Percentiles rank a stretch among this genome's conserved stretches.
Evolutionary conservation across 2,113 vertebrate genomes (phyloP).

Genomic region (Psephotus haematonotus): DNA sequence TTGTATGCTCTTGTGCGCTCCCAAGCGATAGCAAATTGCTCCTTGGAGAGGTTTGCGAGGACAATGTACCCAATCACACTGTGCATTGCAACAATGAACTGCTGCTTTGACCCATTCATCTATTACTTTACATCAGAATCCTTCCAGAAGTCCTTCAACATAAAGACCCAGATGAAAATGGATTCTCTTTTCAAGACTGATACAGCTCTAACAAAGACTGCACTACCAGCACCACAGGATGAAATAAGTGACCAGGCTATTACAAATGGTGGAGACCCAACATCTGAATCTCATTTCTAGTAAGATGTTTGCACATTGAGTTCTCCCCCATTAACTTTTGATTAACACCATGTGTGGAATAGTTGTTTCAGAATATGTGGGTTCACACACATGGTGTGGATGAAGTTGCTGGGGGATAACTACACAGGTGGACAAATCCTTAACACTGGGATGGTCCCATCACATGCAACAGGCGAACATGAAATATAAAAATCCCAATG

Average conservation of each 20-base stretch:
- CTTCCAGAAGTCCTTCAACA: constrained; percentile 94
- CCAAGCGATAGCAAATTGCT: constrained; percentile 89
- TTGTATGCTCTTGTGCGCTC: constrained; percentile 93
- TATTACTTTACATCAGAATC: constrained; percentile 98
- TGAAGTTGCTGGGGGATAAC: not conserved
- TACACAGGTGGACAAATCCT: not conserved
- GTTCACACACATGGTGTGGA: not conserved
- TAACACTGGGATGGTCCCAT: not conserved
- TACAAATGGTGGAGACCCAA: constrained; percentile 85
- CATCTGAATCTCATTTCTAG: constrained; percentile 82
- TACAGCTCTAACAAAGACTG: constrained; percentile 72
- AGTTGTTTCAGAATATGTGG: not conserved
- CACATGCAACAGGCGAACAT: not conserved
- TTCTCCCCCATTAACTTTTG: not conserved
- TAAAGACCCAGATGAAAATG: constrained; percentile 83
- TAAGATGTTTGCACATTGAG: not conserved
- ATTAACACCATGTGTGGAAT: not conserved
- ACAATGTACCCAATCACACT: constrained; percentile 94
- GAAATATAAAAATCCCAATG: not conserved
- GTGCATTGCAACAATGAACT: constrained; percentile 93
- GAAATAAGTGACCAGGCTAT: constrained; percentile 76
- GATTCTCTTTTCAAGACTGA: constrained; percentile 86
- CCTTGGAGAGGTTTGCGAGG: constrained; percentile 88
- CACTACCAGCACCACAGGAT: constrained; percentile 74
- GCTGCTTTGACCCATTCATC: constrained; percentile 96